Conservation (phyloP, 53 echinoderm and acorn worm genomes). For the Glandiceps talaboti region DNA sequence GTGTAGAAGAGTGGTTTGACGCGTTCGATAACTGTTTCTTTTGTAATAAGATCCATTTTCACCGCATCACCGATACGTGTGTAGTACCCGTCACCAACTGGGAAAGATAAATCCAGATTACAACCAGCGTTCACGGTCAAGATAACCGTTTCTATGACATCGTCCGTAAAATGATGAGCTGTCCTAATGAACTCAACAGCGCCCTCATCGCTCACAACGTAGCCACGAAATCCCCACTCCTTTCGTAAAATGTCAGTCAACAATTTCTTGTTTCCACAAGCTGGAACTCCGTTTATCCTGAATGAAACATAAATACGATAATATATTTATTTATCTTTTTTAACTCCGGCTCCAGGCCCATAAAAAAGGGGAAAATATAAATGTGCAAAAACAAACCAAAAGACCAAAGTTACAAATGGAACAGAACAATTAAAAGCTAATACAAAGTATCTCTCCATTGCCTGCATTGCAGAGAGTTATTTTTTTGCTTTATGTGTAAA, state of each 20-base stretch:
- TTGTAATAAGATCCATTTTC: conserved; percentile 19
- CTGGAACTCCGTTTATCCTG: conserved; percentile 79
- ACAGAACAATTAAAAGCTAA: too few species aligned
- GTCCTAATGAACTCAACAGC: conserved; percentile 47
- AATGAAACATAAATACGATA: too few species aligned
- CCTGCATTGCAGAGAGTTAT: too few species aligned
- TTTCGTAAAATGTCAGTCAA: conserved; percentile 52
- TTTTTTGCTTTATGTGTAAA: too few species aligned
- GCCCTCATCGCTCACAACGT: conserved; percentile 67
- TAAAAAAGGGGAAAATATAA: too few species aligned
- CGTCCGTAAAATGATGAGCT: conserved; percentile 46
- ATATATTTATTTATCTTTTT: too few species aligned
- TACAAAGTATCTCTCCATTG: too few species aligned
- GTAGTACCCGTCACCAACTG: conserved; percentile 15
- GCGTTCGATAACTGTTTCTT: conserved; percentile 16
- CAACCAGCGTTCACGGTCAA: conserved; percentile 52
- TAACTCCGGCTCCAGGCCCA: too few species aligned
- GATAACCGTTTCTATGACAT: conserved; percentile 37
- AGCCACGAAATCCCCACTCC: conserved; percentile 79
- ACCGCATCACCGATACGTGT: conserved; percentile 35
- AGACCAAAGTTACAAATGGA: too few species aligned
- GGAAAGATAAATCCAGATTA: conserved; percentile 42
- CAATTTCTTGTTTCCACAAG: conserved; percentile 53
- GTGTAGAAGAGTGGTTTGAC: conserved; percentile 75
- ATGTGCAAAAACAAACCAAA: too few species aligned